These are phyloP conservation scores for Charina bottae DNA, from an alignment of 2,113 vertebrate genomes.

Conservation along the genomic window DNA sequence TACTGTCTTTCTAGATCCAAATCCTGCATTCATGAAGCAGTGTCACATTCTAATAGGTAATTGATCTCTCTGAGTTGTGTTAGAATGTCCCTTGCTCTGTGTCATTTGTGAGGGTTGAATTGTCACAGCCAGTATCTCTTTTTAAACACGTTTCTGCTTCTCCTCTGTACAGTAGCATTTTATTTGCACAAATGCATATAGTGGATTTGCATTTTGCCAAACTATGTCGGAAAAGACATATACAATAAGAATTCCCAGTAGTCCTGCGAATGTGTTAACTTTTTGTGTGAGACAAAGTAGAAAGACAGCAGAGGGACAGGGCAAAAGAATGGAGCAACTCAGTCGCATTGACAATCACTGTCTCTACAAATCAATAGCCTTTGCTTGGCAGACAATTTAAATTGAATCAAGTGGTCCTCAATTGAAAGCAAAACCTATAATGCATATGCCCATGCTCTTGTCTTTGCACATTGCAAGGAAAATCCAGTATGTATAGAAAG, in stretches of 20 bases:
- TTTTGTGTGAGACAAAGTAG: background rate
- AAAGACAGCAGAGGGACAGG: background rate
- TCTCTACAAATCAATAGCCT: background rate
- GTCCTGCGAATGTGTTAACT: background rate
- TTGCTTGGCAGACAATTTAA: background rate
- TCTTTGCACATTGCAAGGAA: background rate
- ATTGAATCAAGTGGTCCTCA: background rate
- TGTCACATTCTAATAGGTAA: background rate
- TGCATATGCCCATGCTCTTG: background rate
- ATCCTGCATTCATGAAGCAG: background rate
- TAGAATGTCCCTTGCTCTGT: background rate
- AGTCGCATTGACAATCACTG: background rate
- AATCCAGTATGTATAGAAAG: background rate
- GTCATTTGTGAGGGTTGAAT: background rate
- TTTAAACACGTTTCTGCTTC: background rate
- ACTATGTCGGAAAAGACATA: background rate
- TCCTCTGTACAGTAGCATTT: too few relatives aligned
- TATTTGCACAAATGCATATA: background rate
- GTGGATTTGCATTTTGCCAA: background rate
- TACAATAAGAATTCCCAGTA: background rate
- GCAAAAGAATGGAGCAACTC: background rate
- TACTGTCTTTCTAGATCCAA: background rate
- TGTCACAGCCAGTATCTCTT: background rate
- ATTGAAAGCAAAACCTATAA: background rate
- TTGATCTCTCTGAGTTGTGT: background rate